Conservation (phyloP, 2,797 vertebrate genomes). For the Spea hammondii region DNA sequence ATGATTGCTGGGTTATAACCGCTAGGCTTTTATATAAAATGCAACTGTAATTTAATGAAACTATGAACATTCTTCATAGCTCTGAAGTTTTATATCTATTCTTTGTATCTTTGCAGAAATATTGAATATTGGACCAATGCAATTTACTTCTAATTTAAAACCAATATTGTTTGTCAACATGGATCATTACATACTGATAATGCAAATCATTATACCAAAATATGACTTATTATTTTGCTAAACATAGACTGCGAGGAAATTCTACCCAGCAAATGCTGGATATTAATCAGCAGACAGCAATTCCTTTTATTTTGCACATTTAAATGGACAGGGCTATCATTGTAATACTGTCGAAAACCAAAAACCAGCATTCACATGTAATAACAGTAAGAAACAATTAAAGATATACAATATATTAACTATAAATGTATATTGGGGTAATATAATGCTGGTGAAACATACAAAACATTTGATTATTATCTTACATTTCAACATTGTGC, state of each 20-base stretch:
- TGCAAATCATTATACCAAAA: neutral
- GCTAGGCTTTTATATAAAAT: conserved; percentile 17
- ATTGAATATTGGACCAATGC: conserved; percentile 13
- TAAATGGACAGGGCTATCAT: too few species aligned
- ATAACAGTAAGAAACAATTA: too few species aligned
- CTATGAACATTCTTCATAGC: conserved; percentile 9
- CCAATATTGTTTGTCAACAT: conserved; percentile 8
- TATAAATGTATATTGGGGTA: too few species aligned
- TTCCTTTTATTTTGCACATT: too few species aligned
- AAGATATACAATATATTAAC: too few species aligned
- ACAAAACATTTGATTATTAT: too few species aligned
- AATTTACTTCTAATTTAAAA: conserved; percentile 15
- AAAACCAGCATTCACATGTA: too few species aligned
- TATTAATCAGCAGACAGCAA: too few species aligned
- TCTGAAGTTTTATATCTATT: conserved; percentile 13
- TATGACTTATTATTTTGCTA: neutral
- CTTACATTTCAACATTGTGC: too few species aligned
- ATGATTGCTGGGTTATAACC: conserved; percentile 30
- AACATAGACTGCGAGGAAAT: neutral
- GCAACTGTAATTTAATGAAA: conserved; percentile 9
- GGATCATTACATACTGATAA: neutral
- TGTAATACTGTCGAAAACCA: too few species aligned
- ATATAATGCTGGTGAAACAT: too few species aligned
- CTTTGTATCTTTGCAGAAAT: conserved; percentile 9
- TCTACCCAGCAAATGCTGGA: too few species aligned